Percentiles rank a stretch among this genome's conserved stretches.
Evolutionary conservation across 2,797 vertebrate genomes (phyloP).

Genomic region (Tokudaia muenninki): DNA sequence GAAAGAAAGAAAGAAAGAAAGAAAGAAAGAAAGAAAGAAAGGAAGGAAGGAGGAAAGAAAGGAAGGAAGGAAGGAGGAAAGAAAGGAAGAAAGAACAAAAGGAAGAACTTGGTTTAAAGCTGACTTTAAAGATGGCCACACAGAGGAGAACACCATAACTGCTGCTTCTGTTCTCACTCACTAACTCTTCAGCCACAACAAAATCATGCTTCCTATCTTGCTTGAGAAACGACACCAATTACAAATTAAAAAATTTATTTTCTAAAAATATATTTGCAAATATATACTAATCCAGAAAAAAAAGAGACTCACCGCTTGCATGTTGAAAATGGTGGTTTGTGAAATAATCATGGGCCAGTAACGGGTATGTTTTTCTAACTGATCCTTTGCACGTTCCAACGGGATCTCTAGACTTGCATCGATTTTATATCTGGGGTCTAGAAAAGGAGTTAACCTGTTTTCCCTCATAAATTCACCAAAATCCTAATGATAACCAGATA

Average conservation of each 20-base stretch:
- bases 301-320: conserved; percentile 95
- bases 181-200: conserved; percentile 24
- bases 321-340: conserved; percentile 99
- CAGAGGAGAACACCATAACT: not conserved
- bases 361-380: conserved; percentile 97
- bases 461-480: conserved; percentile 99
- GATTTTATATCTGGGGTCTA: conserved; percentile 91
- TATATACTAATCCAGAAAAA: conserved; percentile 51
- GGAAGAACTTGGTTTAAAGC: conserved; percentile 29
- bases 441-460: conserved; percentile 97
- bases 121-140: conserved; percentile 59
- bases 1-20: not conserved
- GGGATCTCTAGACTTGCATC: conserved; percentile 93
- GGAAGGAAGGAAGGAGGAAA: too few relatives aligned
- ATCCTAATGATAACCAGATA: conserved; percentile 93
- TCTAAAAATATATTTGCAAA: not conserved
- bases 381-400: conserved; percentile 94
- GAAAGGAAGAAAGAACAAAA: not conserved
- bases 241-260: not conserved
- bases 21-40: too few relatives aligned
- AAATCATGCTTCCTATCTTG: conserved; percentile 43
- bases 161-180: conserved; percentile 5
- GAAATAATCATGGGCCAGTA: conserved; percentile 99
- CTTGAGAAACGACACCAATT: conserved; percentile 39
- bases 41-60: too few relatives aligned